phyloP scores from a whole-genome alignment of 1,140 invertebrate species.

The Zaprionus nigranus region DNA sequence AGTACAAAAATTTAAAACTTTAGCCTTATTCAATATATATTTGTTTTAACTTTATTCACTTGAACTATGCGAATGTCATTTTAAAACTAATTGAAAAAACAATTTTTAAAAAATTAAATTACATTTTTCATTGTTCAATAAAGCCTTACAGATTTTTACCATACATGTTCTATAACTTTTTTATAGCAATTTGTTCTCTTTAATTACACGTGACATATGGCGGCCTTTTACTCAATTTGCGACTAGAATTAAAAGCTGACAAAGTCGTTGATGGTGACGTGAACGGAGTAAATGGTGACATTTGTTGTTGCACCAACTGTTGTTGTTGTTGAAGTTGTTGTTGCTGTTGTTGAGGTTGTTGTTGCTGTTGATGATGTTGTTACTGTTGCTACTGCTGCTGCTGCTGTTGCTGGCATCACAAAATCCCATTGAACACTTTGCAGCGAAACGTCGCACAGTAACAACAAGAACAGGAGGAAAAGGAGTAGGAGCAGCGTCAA shows the following conservation, averaged over 20 bases:
- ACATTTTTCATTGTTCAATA: neutral
- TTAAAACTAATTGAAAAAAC: neutral
- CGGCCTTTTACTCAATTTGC: conserved; percentile 25
- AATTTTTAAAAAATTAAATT: neutral
- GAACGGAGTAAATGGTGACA: conserved; percentile 58
- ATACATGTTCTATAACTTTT: neutral
- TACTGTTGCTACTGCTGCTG: conserved; percentile 1
- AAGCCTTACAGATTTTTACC: conserved; percentile 1
- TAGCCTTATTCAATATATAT: no score
- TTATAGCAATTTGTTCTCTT: conserved; percentile 29
- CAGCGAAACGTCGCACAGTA: conserved; percentile 47
- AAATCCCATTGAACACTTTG: conserved; percentile 61
- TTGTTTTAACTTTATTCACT: no score
- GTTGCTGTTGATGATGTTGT: neutral
- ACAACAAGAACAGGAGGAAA: conserved; percentile 1
- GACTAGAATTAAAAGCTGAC: conserved; percentile 50
- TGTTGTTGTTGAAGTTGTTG: conserved; percentile 15
- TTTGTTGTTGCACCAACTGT: conserved; percentile 29
- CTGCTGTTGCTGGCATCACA: conserved; percentile 29
- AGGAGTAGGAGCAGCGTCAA: neutral
- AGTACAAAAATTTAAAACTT: no score
- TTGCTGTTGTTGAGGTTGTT: conserved; percentile 18
- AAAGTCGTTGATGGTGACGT: conserved; percentile 67
- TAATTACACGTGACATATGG: conserved; percentile 32
- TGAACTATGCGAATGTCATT: no score